phyloP scores from a whole-genome alignment of 1,140 invertebrate genomes.

The Meloidogyne chitwoodi region DNA sequence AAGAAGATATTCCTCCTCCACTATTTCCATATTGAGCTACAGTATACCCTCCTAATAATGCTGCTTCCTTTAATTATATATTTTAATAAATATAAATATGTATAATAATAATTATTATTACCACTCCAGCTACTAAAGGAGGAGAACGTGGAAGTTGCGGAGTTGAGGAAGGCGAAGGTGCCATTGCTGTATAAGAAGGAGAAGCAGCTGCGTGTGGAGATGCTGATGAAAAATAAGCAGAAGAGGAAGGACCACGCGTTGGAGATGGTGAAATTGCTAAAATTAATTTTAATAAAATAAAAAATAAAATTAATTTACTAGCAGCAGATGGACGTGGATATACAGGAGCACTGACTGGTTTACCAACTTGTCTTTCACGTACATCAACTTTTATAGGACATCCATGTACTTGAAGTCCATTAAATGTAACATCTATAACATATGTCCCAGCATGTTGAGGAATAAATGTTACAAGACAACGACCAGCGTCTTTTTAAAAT shows the following conservation, averaged over 20 bases:
- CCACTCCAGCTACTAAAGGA: conserved; percentile 24
- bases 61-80: background rate
- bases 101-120: background rate
- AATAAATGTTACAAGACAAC: conserved; percentile 88
- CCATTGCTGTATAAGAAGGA: conserved; percentile 15
- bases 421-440: conserved; percentile 95
- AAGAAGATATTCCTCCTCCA: conserved; percentile 7
- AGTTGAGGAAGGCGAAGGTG: conserved; percentile 34
- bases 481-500: conserved; percentile 71
- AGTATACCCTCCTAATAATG: conserved; percentile 17
- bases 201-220: conserved; percentile 39
- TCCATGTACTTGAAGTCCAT: conserved; percentile 81
- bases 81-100: background rate
- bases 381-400: conserved; percentile 59
- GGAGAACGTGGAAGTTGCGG: conserved; percentile 30
- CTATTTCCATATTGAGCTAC: conserved; percentile 5
- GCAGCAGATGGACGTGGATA: conserved; percentile 11
- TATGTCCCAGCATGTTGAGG: conserved; percentile 71
- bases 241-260: conserved; percentile 42
- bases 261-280: background rate
- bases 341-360: conserved; percentile 50
- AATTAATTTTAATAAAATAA: conserved; percentile 20
- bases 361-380: conserved; percentile 55
- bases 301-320: conserved; percentile 13
- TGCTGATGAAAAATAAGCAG: conserved; percentile 41